These are phyloP conservation scores for Poeciliopsis retropinna DNA, from an alignment of 2,113 vertebrate species.

Conservation along the genomic window DNA sequence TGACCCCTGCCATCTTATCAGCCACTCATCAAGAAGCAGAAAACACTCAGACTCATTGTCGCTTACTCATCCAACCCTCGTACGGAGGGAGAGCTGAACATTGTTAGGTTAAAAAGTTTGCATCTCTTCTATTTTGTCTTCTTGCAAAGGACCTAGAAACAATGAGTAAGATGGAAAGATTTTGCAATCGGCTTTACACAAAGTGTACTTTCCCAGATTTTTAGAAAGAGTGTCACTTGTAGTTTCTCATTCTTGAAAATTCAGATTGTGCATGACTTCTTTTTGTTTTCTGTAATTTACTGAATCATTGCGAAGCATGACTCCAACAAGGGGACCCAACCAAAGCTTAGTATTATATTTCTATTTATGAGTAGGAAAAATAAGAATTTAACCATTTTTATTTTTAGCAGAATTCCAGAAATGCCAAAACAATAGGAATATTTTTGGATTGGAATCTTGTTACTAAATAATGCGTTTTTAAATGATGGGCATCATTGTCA, in stretches of 20 bases:
- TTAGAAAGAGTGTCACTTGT: neutral
- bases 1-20: slow-evolving; percentile 72
- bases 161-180: neutral
- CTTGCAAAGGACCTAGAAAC: neutral
- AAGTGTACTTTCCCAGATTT: neutral
- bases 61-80: slow-evolving; percentile 48
- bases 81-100: neutral
- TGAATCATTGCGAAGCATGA: neutral
- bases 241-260: neutral
- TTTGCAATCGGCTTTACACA: neutral
- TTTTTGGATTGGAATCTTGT: neutral
- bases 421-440: neutral
- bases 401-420: too few species aligned
- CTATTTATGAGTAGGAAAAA: neutral
- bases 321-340: neutral
- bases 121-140: neutral
- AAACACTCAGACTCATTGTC: slow-evolving; percentile 55
- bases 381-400: neutral
- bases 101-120: neutral
- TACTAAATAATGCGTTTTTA: neutral
- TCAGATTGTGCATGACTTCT: neutral
- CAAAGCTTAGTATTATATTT: neutral
- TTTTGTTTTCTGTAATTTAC: neutral
- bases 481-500: neutral
- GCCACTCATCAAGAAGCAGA: slow-evolving; percentile 66